Percentiles rank a stretch among this genome's conserved stretches.
These are phyloP conservation scores for Smutsia gigantea DNA, from an alignment of 2,797 vertebrate genomes.

Conservation along the genomic window DNA sequence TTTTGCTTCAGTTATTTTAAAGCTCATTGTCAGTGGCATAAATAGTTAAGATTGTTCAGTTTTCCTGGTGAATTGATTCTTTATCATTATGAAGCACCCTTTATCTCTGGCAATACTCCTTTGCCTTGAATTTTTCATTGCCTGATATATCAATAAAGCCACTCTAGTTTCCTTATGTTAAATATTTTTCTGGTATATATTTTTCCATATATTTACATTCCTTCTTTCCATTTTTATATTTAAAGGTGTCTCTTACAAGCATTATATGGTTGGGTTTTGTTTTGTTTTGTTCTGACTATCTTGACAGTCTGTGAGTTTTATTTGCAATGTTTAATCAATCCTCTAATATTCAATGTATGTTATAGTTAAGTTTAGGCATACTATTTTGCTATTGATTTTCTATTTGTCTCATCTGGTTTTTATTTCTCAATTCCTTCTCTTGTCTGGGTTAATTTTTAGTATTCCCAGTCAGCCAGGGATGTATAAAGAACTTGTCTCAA, in stretches of 20 bases:
- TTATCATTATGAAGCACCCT: not conserved
- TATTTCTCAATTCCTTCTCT: not conserved
- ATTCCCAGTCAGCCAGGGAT: not conserved
- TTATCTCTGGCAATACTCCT: not conserved
- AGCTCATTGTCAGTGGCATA: not conserved
- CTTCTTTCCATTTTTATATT: slow-evolving; percentile 18
- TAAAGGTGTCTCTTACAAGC: not conserved
- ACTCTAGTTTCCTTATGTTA: not conserved
- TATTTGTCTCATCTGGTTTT: not conserved
- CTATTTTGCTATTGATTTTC: not conserved
- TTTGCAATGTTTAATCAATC: not conserved
- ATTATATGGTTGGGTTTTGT: not conserved
- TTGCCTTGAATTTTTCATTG: not conserved
- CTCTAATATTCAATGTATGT: not conserved
- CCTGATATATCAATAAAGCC: not conserved
- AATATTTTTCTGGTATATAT: not conserved
- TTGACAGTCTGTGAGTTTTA: not conserved
- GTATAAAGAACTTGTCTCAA: not conserved
- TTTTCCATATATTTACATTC: not conserved
- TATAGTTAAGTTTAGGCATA: not conserved
- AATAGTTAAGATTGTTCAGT: not conserved
- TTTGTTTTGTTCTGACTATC: not conserved
- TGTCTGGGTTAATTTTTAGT: not conserved
- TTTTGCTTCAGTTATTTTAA: slow-evolving; percentile 6
- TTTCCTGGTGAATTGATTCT: not conserved